Evolutionary conservation across 2,888 invertebrate species (phyloP), one percentile per base, ranked within the genome.

Genomic region (Thereva nobilitata): DNA sequence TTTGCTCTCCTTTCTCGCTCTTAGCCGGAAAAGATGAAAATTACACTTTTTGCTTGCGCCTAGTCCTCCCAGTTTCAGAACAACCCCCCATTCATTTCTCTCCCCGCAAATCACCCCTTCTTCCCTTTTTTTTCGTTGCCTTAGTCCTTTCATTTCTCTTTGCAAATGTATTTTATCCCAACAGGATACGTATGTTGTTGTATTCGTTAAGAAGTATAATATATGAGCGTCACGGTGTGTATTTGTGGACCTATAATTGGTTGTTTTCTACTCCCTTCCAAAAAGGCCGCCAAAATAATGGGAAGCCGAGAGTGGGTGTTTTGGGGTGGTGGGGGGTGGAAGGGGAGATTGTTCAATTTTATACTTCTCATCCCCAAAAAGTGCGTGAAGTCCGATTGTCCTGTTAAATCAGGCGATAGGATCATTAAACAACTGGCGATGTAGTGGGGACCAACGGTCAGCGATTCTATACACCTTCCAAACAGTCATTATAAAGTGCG

Each of bases 11-110:
- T 45, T 40, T 41, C 49, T 50, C 40, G 40, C 61, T 50, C 49
- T 57, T 50, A 37, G 61, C 35, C 50, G 9, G 64, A 49, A 67
- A 67, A 63, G 66, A 67, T 66, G 69, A 69, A 69, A 69, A 67
- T 67, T 69, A 69, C 57, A 63, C 37, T 69, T 67, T 66, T 64
- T 64, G 64, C 57, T 56, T 42, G 47, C 40, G 53, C 52, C 23
- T 23, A 23, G 23, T 23, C 23, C 23, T 23, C 23, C 23, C 23
- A 23, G 23, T 23, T 23, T 23, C 23, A 23, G 23, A 23, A 23
- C 23, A 23, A 23, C 23, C 23, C 23, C 23, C 23, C 23, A 23
- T 23, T 23, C 23, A 23, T 23, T 23, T 23, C 23, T 23, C 23
- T 23, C 23, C 23, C 23, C 23, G 23, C 23, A 23, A 23, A 23